phyloP scores from a whole-genome alignment of 2,113 vertebrate species.

The Cyanoliseus patagonus region DNA sequence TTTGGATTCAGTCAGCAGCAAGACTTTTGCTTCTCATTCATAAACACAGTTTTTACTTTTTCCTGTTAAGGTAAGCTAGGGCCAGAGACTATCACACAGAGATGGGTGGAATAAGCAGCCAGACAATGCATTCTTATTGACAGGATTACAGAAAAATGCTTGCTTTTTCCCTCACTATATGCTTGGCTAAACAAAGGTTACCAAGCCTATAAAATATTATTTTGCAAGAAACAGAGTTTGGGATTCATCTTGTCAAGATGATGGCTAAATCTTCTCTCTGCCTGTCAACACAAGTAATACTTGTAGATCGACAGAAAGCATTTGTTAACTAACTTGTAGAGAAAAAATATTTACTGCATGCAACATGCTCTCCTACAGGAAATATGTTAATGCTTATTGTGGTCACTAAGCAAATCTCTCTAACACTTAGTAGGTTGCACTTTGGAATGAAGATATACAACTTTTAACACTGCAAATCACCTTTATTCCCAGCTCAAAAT shows the following conservation, averaged over 20 bases:
- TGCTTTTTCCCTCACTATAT: neutral
- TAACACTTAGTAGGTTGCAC: neutral
- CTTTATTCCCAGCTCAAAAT: neutral
- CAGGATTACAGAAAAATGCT: neutral
- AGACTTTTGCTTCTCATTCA: neutral
- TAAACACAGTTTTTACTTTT: neutral
- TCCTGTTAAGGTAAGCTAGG: neutral
- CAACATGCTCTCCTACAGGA: neutral
- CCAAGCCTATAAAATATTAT: neutral
- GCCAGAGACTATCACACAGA: neutral
- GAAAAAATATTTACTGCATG: neutral
- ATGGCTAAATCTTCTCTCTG: neutral
- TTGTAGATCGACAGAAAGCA: neutral
- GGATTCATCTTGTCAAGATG: neutral
- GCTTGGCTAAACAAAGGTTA: conserved; percentile 15
- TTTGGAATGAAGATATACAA: neutral
- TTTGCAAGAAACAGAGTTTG: neutral
- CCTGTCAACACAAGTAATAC: neutral
- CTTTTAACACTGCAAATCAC: neutral
- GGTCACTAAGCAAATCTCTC: neutral
- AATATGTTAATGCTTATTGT: neutral
- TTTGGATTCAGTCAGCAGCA: neutral
- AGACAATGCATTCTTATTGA: neutral
- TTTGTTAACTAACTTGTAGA: neutral
- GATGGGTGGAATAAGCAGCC: neutral